These are phyloP conservation scores for Drosophila fuyamai DNA, from an alignment of 1,140 invertebrate genomes.

Conservation along the genomic window DNA sequence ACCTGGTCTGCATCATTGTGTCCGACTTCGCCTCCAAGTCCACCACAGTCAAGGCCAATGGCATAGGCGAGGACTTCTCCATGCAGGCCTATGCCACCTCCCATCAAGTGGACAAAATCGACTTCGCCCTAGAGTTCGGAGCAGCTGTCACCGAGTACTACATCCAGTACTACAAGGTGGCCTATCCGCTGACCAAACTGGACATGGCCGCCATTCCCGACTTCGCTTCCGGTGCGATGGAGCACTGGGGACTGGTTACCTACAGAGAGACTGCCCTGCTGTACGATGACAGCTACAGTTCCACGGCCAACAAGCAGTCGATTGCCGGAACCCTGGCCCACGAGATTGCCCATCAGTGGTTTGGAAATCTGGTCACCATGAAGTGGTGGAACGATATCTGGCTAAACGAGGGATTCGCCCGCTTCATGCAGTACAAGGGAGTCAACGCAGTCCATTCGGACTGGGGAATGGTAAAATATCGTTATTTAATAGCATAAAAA, in stretches of 20 bases:
- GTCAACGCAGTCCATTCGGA: conserved; percentile 89
- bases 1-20: conserved; percentile 95
- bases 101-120: conserved; percentile 90
- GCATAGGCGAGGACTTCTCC: conserved; percentile 86
- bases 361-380: conserved; percentile 95
- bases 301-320: conserved; percentile 90
- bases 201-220: conserved; percentile 97
- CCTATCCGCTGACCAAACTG: conserved; percentile 94
- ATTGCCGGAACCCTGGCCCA: conserved; percentile 93
- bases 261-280: conserved; percentile 93
- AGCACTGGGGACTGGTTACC: conserved; percentile 96
- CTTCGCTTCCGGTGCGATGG: conserved; percentile 97
- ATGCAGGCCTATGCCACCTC: conserved; percentile 91
- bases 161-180: conserved; percentile 93
- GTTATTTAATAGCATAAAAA: too few relatives aligned
- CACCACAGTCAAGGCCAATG: conserved; percentile 86
- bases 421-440: conserved; percentile 94
- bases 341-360: conserved; percentile 97
- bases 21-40: conserved; percentile 92
- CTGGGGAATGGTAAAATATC: conserved; percentile 91
- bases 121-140: conserved; percentile 92
- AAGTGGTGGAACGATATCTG: conserved; percentile 97
- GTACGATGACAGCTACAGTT: conserved; percentile 89
- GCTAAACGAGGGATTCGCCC: conserved; percentile 97
- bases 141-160: conserved; percentile 93